A percentile compares a stretch with the other conserved stretches of the same genome.
These are phyloP conservation scores for Drosophila ezoana DNA, from an alignment of 2,888 invertebrate species.

Conservation along the genomic window DNA sequence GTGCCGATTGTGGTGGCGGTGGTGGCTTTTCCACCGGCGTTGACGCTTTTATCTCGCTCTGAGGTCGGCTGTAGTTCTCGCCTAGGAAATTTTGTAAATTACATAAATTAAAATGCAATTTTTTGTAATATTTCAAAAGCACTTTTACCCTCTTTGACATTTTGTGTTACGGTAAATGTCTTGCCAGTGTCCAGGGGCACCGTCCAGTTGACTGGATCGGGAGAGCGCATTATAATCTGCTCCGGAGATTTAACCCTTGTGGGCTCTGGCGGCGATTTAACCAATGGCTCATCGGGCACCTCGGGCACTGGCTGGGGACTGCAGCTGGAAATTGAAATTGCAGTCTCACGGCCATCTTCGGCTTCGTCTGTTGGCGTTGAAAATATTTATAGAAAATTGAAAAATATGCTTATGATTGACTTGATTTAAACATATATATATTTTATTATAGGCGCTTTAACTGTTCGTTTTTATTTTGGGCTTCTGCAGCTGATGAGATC, in stretches of 20 bases:
- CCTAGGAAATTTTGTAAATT: constrained; percentile 85
- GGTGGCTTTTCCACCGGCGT: constrained; percentile 88
- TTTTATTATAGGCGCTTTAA: constrained; percentile 49
- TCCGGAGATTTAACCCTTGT: constrained; percentile 97
- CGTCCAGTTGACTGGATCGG: constrained; percentile 98
- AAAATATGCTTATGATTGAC: constrained; percentile 4
- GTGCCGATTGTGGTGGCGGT: constrained; percentile 89
- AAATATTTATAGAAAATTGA: constrained; percentile 36
- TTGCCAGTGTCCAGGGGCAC: constrained; percentile 97
- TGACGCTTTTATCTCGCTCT: constrained; percentile 94
- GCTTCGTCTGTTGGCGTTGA: constrained; percentile 80
- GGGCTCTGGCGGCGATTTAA: constrained; percentile 96
- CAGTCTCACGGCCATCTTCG: constrained; percentile 83
- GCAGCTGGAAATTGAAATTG: constrained; percentile 83
- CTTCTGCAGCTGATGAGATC: constrained; percentile 56
- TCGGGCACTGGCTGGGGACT: constrained; percentile 83
- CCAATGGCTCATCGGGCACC: constrained; percentile 88
- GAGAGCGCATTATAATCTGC: constrained; percentile 95
- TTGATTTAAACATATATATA: constrained; percentile 5
- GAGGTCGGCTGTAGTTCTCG: constrained; percentile 93
- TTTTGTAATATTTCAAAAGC: too few species aligned
- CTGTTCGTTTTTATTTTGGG: constrained; percentile 47
- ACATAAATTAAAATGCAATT: neutral
- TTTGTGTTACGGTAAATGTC: constrained; percentile 96
- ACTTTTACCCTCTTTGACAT: constrained; percentile 90